Evolutionary conservation across 1,140 invertebrate species (phyloP), one percentile per base, ranked within the genome.

Genomic region (Aphidius gifuensis): DNA sequence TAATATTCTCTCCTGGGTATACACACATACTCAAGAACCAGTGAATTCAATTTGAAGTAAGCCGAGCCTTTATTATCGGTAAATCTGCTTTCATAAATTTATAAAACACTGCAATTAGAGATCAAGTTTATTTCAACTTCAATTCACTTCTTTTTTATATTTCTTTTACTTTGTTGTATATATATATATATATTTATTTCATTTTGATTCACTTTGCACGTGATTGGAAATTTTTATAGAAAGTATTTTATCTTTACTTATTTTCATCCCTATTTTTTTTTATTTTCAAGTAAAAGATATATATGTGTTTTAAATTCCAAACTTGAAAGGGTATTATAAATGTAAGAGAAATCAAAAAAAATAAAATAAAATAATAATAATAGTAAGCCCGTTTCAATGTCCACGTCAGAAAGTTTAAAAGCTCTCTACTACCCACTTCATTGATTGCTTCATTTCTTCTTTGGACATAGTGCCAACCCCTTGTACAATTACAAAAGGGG

Each of bases 21-120:
- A 23, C 3, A 23, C 3, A 23, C 3, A 23, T 23, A 23, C 3
- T 2, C 23, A 23, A 23, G 9, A 32, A n/a, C 59, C 42, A 42
- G 40, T 51, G 32, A 43, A 61, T 39, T 61, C 50, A 61, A 61
- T 61, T 50, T 50, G 6, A 16, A 23, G 23, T 23, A 23, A 23
- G 23, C 23, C 23, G 58, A 50, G 21, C 59, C 16, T 42, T 45
- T 61, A 45, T 61, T 61, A 61, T 61, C 44, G 59, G 54, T 23
- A 42, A 61, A 61, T 53, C 49, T 61, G 32, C 9, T 44, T 42
- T 23, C 50, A 46, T 53, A 61, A 54, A 51, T 61, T 45, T 61
- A 38, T 45, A 51, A 47, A 53, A 53, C 38, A n/a, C 42, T 38
- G 59, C 50, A 61, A 61, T 61, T 61, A 61, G 50, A 51, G 44